Percentiles rank a stretch among this genome's conserved stretches.
Evolutionary conservation across 2,797 vertebrate genomes (phyloP).

Genomic region (Eospalax fontanierii): DNA sequence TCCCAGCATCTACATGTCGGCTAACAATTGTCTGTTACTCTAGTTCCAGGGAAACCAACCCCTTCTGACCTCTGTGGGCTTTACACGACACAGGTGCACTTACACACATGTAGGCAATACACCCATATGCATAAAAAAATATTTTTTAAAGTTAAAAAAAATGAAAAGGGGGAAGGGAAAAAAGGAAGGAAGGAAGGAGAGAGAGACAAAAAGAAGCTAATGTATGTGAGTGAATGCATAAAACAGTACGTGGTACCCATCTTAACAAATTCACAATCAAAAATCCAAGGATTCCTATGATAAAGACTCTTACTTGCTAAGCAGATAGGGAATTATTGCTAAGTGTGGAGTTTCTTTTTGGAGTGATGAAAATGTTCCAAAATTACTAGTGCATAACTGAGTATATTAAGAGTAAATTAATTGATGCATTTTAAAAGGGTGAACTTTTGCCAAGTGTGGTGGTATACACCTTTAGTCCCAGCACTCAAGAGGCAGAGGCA

Average conservation of each 20-base stretch:
- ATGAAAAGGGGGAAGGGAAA: neutral
- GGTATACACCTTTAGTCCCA: too few relatives aligned
- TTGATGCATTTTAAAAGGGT: constrained; percentile 35
- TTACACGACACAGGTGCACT: too few relatives aligned
- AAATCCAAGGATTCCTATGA: constrained; percentile 10
- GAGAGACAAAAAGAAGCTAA: neutral
- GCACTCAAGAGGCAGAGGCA: too few relatives aligned
- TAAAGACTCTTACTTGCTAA: constrained; percentile 18
- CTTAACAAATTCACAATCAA: constrained; percentile 46
- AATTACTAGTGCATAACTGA: constrained; percentile 30
- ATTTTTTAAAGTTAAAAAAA: neutral
- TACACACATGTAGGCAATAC: too few relatives aligned
- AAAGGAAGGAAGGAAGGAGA: too few relatives aligned
- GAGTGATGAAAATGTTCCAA: constrained; percentile 48
- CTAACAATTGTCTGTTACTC: too few relatives aligned
- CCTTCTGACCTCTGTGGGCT: too few relatives aligned
- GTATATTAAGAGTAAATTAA: constrained; percentile 62
- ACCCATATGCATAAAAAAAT: too few relatives aligned
- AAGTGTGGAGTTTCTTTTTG: constrained; percentile 14
- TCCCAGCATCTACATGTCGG: too few relatives aligned
- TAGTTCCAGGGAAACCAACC: too few relatives aligned
- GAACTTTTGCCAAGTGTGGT: neutral
- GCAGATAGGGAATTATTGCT: neutral
- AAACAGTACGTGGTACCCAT: neutral
- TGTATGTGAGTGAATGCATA: neutral